phyloP scores from a whole-genome alignment of 1,140 invertebrate species.

The Lepidostoma basale region DNA sequence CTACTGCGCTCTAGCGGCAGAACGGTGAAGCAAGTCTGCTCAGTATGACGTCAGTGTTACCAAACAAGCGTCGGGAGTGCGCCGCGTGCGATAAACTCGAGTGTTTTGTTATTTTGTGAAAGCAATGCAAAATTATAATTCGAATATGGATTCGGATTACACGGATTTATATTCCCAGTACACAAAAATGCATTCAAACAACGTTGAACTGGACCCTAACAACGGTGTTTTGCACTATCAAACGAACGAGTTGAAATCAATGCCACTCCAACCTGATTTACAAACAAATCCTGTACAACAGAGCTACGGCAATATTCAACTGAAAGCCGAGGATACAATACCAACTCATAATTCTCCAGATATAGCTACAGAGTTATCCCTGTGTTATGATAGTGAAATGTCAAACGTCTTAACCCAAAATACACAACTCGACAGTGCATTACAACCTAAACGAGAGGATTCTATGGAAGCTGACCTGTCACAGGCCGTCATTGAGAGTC shows the following conservation, averaged over 20 bases:
- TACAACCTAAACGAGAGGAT: slow-evolving; percentile 11
- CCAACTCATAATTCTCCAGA: slow-evolving; percentile 9
- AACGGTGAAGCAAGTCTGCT: background rate
- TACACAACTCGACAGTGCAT: background rate
- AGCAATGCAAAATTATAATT: slow-evolving; percentile 28
- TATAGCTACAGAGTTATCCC: slow-evolving; percentile 16
- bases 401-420: slow-evolving; percentile 25
- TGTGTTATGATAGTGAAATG: slow-evolving; percentile 29
- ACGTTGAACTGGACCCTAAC: slow-evolving; percentile 24
- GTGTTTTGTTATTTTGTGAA: slow-evolving; percentile 21
- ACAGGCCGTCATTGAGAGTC: background rate
- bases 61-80: slow-evolving; percentile 29
- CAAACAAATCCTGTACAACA: slow-evolving; percentile 18
- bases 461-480: slow-evolving; percentile 6
- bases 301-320: background rate
- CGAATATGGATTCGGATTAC: slow-evolving; percentile 19
- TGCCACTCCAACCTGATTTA: slow-evolving; percentile 13
- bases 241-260: slow-evolving; percentile 26
- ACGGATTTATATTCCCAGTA: slow-evolving; percentile 23
- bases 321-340: background rate
- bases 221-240: slow-evolving; percentile 26
- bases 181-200: slow-evolving; percentile 29
- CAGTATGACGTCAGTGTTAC: slow-evolving; percentile 35
- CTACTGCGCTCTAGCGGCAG: background rate
- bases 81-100: slow-evolving; percentile 26